These are phyloP conservation scores for Heterodera schachtii DNA, from an alignment of 1,140 invertebrate genomes.

Conservation along the genomic window DNA sequence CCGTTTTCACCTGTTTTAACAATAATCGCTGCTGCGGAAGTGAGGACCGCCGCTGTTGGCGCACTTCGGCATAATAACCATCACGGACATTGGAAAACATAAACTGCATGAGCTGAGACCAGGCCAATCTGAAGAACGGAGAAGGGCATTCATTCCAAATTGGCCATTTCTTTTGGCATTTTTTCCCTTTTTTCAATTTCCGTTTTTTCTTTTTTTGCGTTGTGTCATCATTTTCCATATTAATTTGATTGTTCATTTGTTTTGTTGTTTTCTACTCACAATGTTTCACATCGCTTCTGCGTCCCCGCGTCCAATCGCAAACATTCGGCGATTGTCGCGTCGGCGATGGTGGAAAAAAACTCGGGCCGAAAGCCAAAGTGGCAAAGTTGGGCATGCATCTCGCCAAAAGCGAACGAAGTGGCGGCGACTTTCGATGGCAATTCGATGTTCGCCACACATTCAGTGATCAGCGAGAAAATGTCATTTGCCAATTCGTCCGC, in stretches of 20 bases:
- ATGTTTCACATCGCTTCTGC: slow-evolving; percentile 60
- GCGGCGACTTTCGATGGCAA: slow-evolving; percentile 52
- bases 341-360: slow-evolving; percentile 60
- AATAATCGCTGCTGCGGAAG: slow-evolving; percentile 56
- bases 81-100: slow-evolving; percentile 53
- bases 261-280: slow-evolving; percentile 12
- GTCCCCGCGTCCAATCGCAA: slow-evolving; percentile 59
- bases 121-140: slow-evolving; percentile 38
- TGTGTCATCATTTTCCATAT: too few relatives aligned
- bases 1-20: slow-evolving; percentile 38
- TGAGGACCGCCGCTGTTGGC: slow-evolving; percentile 47
- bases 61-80: slow-evolving; percentile 52
- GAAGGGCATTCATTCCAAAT: too few relatives aligned
- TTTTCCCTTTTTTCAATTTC: too few relatives aligned
- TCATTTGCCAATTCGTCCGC: slow-evolving; percentile 48
- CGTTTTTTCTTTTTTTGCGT: too few relatives aligned
- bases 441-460: slow-evolving; percentile 58
- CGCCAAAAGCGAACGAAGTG: slow-evolving; percentile 52
- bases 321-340: slow-evolving; percentile 63
- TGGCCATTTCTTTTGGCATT: too few relatives aligned
- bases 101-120: slow-evolving; percentile 60
- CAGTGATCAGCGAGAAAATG: slow-evolving; percentile 49
- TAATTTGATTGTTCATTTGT: too few relatives aligned
- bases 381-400: slow-evolving; percentile 57
- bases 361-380: slow-evolving; percentile 61